A percentile compares a stretch with the other conserved stretches of the same genome.
phyloP scores from a whole-genome alignment of 37 sponge, comb jelly and placozoan species.

The Agelas oroides region DNA sequence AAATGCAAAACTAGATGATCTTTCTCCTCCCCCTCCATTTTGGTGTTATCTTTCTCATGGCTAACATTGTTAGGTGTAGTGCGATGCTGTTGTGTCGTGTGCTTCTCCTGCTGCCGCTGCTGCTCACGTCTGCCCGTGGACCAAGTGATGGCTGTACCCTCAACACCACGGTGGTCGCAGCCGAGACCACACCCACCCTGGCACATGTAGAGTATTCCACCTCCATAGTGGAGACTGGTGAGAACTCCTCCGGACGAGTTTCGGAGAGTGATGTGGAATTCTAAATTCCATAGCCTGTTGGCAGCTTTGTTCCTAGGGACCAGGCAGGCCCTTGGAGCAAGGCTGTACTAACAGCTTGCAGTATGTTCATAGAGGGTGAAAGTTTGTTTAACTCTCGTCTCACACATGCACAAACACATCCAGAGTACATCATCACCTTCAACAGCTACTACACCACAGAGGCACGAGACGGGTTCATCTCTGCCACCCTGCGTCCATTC shows the following conservation, averaged over 20 bases:
- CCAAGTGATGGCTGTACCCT: slow-evolving; percentile 37
- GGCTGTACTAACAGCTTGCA: no score
- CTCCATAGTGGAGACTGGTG: slow-evolving; percentile 57
- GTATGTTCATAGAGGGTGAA: no score
- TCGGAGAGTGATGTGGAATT: no score
- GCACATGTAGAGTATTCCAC: slow-evolving; percentile 27
- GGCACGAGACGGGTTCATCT: slow-evolving; percentile 66
- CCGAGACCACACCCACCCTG: neutral
- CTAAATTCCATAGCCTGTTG: neutral
- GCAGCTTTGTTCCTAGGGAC: neutral
- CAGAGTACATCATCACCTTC: slow-evolving; percentile 92
- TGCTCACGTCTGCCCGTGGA: slow-evolving; percentile 16
- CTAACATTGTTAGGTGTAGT: no score
- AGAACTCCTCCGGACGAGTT: no score
- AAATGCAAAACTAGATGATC: no score
- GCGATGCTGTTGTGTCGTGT: neutral
- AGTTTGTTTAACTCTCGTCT: neutral
- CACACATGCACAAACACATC: slow-evolving; percentile 11
- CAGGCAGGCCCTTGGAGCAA: no score
- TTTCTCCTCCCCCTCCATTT: no score
- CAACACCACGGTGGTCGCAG: slow-evolving; percentile 48
- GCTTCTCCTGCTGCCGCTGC: slow-evolving; percentile 27
- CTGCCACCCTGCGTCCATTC: slow-evolving; percentile 61
- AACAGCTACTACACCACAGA: slow-evolving; percentile 75
- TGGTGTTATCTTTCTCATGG: no score